phyloP scores from a whole-genome alignment of 2,797 vertebrate species.

The Sandelia bainsii region DNA sequence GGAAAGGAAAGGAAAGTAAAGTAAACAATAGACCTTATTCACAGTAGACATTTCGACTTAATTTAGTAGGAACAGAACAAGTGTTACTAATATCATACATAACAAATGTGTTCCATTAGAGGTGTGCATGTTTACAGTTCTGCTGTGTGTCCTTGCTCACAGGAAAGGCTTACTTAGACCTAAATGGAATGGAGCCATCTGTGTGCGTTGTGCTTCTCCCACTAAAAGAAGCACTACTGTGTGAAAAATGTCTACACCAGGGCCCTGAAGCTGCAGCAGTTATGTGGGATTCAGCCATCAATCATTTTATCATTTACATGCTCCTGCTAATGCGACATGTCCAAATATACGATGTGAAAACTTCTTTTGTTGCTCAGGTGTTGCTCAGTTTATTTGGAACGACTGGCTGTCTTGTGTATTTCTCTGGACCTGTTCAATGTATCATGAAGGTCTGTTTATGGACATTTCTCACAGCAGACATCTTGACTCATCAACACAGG shows the following conservation, averaged over 20 bases:
- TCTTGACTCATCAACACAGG: constrained; percentile 38
- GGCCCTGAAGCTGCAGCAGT: background rate
- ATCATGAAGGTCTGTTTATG: constrained; percentile 38
- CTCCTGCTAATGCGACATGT: background rate
- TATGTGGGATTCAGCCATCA: background rate
- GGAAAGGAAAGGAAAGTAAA: no score
- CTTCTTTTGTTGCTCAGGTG: background rate
- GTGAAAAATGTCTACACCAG: background rate
- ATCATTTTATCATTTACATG: background rate
- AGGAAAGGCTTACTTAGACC: background rate
- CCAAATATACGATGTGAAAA: background rate
- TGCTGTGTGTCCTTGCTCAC: background rate
- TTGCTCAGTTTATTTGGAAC: constrained; percentile 14
- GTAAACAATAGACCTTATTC: background rate
- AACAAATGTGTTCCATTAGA: background rate
- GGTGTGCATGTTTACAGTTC: background rate
- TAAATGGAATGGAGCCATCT: background rate
- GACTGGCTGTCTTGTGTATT: constrained; percentile 23
- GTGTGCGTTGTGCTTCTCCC: background rate
- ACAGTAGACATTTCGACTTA: background rate
- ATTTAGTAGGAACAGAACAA: background rate
- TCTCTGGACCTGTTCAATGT: constrained; percentile 15
- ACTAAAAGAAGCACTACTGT: background rate
- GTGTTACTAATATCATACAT: background rate
- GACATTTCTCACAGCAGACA: constrained; percentile 23